These are phyloP conservation scores for Scaptomyza hsui DNA, from an alignment of 1,140 invertebrate species.

Conservation along the genomic window DNA sequence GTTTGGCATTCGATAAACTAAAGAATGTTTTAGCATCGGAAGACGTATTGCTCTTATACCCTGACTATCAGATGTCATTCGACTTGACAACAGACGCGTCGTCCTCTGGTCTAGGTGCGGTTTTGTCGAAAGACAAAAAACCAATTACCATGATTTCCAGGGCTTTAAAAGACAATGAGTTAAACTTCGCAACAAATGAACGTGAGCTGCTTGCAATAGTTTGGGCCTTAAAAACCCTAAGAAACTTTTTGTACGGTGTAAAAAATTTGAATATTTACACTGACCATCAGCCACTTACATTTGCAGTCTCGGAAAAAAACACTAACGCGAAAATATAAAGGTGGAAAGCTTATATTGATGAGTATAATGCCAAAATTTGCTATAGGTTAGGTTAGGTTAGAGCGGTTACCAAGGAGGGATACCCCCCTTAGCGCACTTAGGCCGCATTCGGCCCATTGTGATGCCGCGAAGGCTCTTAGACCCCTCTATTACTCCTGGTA, in stretches of 20 bases:
- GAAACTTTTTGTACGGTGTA: constrained; percentile 3
- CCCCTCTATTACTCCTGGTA: no score
- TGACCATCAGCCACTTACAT: not conserved
- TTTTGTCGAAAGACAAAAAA: not conserved
- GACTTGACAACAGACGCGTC: not conserved
- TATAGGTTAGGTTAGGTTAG: no score
- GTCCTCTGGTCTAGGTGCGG: not conserved
- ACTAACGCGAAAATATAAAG: not conserved
- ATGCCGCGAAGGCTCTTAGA: no score
- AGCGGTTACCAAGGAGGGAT: no score
- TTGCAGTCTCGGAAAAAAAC: not conserved
- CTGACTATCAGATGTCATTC: constrained; percentile 1
- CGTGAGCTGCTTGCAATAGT: not conserved
- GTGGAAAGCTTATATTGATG: not conserved
- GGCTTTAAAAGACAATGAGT: no score
- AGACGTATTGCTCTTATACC: constrained; percentile 16
- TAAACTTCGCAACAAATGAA: not conserved
- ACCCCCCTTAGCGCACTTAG: no score
- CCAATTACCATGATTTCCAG: no score
- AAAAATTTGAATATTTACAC: constrained; percentile 4
- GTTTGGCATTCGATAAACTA: not conserved
- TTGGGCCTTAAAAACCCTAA: not conserved
- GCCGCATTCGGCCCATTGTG: no score
- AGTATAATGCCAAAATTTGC: not conserved
- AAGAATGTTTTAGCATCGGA: constrained; percentile 6